Percentiles rank a stretch among this genome's conserved stretches.
These are phyloP conservation scores for Plebejus melissa DNA, from an alignment of 2,888 invertebrate species.

Conservation along the genomic window DNA sequence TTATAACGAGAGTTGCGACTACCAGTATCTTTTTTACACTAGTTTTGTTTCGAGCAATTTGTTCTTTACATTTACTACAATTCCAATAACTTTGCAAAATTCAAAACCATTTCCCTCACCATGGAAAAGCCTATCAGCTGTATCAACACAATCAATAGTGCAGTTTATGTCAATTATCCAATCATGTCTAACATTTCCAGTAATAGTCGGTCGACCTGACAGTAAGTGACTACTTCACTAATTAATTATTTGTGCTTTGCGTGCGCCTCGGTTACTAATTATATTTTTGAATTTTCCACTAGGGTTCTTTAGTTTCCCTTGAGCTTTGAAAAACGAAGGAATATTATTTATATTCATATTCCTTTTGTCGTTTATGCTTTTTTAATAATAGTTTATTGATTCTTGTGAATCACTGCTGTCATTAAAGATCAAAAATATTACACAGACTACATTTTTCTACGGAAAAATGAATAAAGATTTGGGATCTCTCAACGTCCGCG, in stretches of 20 bases:
- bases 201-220: constrained; percentile 68
- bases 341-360: neutral
- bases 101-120: neutral
- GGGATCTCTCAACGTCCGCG: neutral
- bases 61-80: neutral
- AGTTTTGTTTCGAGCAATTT: neutral
- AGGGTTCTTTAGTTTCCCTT: constrained; percentile 21
- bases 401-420: too few relatives aligned
- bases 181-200: constrained; percentile 75
- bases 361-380: neutral
- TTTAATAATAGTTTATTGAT: neutral
- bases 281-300: constrained; percentile 35
- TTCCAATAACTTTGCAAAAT: neutral
- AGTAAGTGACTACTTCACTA: constrained; percentile 73
- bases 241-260: constrained; percentile 76
- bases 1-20: neutral
- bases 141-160: constrained; percentile 50
- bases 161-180: constrained; percentile 72
- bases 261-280: constrained; percentile 61
- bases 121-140: constrained; percentile 13
- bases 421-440: too few relatives aligned
- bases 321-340: neutral
- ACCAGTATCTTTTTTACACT: neutral
- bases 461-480: neutral
- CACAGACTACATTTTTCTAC: too few relatives aligned